Conservation (phyloP, 1,140 invertebrate genomes). For the Lordiphosa mommai region DNA sequence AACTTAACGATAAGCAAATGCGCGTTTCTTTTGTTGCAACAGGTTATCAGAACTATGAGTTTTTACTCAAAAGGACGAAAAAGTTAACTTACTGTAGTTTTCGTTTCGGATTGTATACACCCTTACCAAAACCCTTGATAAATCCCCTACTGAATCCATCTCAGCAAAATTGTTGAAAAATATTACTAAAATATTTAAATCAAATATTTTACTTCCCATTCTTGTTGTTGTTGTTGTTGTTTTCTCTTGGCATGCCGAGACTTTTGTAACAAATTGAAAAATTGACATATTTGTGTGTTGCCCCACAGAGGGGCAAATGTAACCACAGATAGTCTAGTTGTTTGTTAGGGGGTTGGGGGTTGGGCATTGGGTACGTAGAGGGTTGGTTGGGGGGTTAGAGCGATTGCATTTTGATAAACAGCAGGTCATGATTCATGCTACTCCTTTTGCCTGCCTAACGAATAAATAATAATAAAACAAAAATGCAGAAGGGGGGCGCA, state of each 20-base stretch:
- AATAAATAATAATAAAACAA: conserved; percentile 14
- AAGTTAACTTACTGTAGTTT: too few relatives aligned
- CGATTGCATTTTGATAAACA: conserved; percentile 43
- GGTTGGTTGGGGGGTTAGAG: neutral
- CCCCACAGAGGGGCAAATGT: conserved; percentile 16
- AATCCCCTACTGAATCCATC: too few relatives aligned
- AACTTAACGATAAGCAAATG: too few relatives aligned
- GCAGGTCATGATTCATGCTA: conserved; percentile 51
- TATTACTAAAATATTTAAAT: neutral
- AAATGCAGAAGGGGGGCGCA: conserved; percentile 25
- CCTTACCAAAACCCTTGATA: too few relatives aligned
- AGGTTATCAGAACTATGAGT: too few relatives aligned
- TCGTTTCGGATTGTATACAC: too few relatives aligned
- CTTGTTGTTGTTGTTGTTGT: neutral
- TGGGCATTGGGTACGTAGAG: too few relatives aligned
- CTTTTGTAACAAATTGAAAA: conserved; percentile 45
- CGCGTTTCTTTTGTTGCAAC: too few relatives aligned
- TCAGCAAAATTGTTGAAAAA: too few relatives aligned
- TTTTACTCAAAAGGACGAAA: too few relatives aligned
- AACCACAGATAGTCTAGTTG: conserved; percentile 32
- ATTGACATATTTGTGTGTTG: conserved; percentile 27
- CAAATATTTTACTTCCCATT: neutral
- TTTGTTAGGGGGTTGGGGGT: neutral
- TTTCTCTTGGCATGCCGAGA: conserved; percentile 1
- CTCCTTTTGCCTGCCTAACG: conserved; percentile 36